Conservation (phyloP, 2,797 vertebrate genomes). For the Linurgus olivaceus region DNA sequence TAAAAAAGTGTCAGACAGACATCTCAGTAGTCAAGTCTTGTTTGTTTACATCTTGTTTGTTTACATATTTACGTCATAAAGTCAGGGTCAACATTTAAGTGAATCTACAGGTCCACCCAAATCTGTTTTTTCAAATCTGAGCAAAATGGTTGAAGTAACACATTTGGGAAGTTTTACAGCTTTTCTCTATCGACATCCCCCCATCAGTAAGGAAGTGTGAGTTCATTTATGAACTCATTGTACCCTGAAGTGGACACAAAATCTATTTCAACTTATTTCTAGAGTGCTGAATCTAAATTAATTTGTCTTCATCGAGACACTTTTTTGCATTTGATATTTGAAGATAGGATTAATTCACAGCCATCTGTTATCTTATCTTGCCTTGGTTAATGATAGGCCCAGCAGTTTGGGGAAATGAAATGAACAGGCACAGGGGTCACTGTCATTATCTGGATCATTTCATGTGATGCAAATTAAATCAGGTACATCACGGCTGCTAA, state of each 20-base stretch:
- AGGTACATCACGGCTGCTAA: background rate
- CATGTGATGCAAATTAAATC: slow-evolving; percentile 30
- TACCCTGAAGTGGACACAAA: background rate
- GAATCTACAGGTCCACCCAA: background rate
- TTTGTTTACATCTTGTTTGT: background rate
- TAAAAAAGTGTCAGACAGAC: background rate
- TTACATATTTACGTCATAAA: background rate
- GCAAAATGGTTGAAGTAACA: background rate
- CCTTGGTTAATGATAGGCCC: slow-evolving; percentile 22
- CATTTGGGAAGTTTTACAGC: background rate
- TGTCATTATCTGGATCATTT: slow-evolving; percentile 37
- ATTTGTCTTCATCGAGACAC: slow-evolving; percentile 40
- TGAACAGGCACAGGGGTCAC: background rate
- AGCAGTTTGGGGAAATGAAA: slow-evolving; percentile 41
- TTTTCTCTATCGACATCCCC: background rate
- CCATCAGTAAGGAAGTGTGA: background rate
- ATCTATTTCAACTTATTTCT: background rate
- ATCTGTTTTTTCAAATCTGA: background rate
- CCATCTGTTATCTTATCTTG: slow-evolving; percentile 28
- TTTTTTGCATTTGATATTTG: slow-evolving; percentile 26
- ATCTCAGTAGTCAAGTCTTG: background rate
- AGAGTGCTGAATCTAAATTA: slow-evolving; percentile 22
- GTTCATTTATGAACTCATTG: background rate
- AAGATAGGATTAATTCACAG: slow-evolving; percentile 42
- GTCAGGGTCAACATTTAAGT: background rate